Conservation (phyloP, 2,113 vertebrate species). For the Petaurus breviceps region DNA sequence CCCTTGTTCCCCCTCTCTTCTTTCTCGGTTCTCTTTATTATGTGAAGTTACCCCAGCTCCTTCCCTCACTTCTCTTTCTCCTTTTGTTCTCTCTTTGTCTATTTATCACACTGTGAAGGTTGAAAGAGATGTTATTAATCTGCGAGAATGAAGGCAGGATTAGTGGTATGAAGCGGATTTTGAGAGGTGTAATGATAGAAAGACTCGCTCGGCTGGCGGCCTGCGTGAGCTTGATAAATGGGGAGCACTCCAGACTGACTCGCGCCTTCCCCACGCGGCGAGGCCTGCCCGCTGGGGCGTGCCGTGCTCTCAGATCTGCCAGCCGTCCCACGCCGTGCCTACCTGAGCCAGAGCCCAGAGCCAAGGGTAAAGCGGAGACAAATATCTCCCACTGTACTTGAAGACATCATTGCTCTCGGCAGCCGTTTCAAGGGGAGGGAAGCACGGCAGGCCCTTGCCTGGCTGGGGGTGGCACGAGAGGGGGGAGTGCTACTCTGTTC, state of each 20-base stretch:
- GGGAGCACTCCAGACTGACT: constrained; percentile 95
- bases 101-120: constrained; percentile 99
- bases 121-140: constrained; percentile 99
- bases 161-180: constrained; percentile 99
- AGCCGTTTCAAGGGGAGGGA: constrained; percentile 84
- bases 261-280: constrained; percentile 88
- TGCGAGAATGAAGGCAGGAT: constrained; percentile 99
- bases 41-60: constrained; percentile 89
- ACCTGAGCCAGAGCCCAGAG: constrained; percentile 90
- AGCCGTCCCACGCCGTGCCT: constrained; percentile 88
- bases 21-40: constrained; percentile 90
- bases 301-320: constrained; percentile 90
- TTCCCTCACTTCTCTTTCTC: constrained; percentile 92
- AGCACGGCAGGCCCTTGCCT: constrained; percentile 79
- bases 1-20: constrained; percentile 83
- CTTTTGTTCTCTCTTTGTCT: constrained; percentile 99
- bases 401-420: constrained; percentile 90
- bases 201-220: constrained; percentile 99
- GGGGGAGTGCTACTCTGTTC: not conserved
- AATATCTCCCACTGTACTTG: constrained; percentile 88
- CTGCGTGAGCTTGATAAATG: constrained; percentile 99
- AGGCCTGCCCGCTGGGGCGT: constrained; percentile 91
- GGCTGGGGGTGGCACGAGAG: constrained; percentile 5
- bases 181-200: constrained; percentile 99
- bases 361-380: constrained; percentile 91